A percentile compares a stretch with the other conserved stretches of the same genome.
These are phyloP conservation scores for Plectrocnemia conspersa DNA, from an alignment of 1,140 invertebrate genomes.

Conservation along the genomic window DNA sequence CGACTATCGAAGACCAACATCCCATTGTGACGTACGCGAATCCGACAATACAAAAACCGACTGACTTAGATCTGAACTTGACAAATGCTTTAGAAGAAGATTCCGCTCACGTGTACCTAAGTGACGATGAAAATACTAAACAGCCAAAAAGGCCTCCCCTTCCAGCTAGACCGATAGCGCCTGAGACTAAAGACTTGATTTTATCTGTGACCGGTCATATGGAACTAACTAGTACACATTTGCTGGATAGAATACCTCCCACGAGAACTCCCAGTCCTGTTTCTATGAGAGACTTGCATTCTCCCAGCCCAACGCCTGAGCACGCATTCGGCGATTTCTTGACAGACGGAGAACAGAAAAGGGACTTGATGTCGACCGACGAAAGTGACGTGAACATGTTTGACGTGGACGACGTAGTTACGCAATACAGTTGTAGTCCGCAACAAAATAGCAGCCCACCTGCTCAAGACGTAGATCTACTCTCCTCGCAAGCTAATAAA, in stretches of 20 bases:
- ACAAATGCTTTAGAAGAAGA: slow-evolving; percentile 25
- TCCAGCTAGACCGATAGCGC: slow-evolving; percentile 54
- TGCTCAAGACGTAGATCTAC: slow-evolving; percentile 14
- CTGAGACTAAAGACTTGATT: slow-evolving; percentile 78
- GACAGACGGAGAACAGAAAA: slow-evolving; percentile 45
- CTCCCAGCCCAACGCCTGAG: slow-evolving; percentile 79
- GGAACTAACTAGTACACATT: slow-evolving; percentile 79
- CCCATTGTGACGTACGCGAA: slow-evolving; percentile 32
- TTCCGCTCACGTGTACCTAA: slow-evolving; percentile 21
- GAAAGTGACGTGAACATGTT: slow-evolving; percentile 30
- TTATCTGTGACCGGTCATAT: slow-evolving; percentile 81
- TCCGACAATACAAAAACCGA: slow-evolving; percentile 38
- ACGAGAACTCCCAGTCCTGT: slow-evolving; percentile 79
- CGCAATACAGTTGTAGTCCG: slow-evolving; percentile 29
- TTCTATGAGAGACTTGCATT: slow-evolving; percentile 70
- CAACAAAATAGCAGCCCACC: slow-evolving; percentile 31
- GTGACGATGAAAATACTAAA: slow-evolving; percentile 39
- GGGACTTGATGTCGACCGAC: slow-evolving; percentile 7
- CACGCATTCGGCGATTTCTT: slow-evolving; percentile 63
- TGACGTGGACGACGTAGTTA: slow-evolving; percentile 31
- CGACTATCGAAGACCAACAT: slow-evolving; percentile 26
- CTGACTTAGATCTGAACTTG: slow-evolving; percentile 38
- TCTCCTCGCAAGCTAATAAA: slow-evolving; percentile 14
- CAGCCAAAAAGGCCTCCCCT: slow-evolving; percentile 48
- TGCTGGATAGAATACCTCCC: slow-evolving; percentile 74